A percentile compares a stretch with the other conserved stretches of the same genome.
phyloP scores from a whole-genome alignment of 2,888 invertebrate species.

The Drepana falcataria region DNA sequence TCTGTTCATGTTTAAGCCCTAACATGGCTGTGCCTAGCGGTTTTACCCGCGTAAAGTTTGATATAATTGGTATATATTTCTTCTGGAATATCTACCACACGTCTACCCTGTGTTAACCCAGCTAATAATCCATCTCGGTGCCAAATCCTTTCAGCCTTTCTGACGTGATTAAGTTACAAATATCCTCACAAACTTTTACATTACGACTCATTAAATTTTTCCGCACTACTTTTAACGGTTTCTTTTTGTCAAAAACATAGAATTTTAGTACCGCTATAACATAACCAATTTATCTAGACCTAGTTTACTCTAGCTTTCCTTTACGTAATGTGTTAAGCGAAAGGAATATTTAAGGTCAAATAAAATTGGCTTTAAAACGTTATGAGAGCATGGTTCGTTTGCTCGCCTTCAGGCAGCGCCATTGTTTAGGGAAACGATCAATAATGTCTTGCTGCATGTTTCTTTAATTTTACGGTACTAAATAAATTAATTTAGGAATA shows the following conservation, averaged over 20 bases:
- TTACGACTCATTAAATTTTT: no score
- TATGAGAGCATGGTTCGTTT: conserved; percentile 70
- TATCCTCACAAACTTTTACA: no score
- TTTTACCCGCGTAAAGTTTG: no score
- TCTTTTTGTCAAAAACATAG: conserved; percentile 49
- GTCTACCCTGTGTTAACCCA: no score
- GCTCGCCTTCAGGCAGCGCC: conserved; percentile 55
- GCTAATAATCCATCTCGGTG: no score
- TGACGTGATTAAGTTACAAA: no score
- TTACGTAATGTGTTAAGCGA: conserved; percentile 8
- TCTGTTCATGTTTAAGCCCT: no score
- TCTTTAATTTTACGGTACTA: conserved; percentile 45
- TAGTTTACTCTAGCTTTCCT: conserved; percentile 9
- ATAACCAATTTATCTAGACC: conserved; percentile 29
- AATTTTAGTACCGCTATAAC: conserved; percentile 34
- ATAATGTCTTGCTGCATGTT: conserved; percentile 64
- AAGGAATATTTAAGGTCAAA: conserved; percentile 23
- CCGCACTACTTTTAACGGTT: conserved; percentile 39
- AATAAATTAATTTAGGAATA: neutral
- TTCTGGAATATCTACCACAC: no score
- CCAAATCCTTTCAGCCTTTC: no score
- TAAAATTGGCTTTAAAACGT: conserved; percentile 42
- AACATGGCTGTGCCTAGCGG: no score
- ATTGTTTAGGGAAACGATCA: conserved; percentile 67
- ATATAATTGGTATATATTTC: no score